Evolutionary conservation across 2,797 vertebrate genomes (phyloP).

Genomic region (Macrochelys suwanniensis): DNA sequence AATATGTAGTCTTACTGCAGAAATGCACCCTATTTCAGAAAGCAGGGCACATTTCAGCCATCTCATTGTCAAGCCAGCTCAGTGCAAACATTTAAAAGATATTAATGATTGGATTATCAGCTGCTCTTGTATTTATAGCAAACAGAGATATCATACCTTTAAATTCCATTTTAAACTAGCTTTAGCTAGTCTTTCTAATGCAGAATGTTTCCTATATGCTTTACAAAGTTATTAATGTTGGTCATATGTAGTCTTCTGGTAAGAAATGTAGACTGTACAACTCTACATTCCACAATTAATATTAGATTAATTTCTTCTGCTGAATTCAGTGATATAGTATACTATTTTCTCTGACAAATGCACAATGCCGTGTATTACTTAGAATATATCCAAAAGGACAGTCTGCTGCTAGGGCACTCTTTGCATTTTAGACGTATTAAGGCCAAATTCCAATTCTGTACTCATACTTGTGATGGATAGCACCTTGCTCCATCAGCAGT

Average conservation of each 20-base stretch:
- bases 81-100: slow-evolving; percentile 24
- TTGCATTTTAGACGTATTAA: not conserved
- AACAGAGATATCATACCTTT: slow-evolving; percentile 23
- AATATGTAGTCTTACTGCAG: slow-evolving; percentile 2
- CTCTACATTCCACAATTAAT: not conserved
- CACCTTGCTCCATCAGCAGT: not conserved
- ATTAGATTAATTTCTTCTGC: not conserved
- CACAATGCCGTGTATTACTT: not conserved
- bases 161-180: slow-evolving; percentile 52
- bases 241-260: not conserved
- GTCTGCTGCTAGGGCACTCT: not conserved
- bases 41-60: slow-evolving; percentile 36
- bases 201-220: not conserved
- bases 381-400: not conserved
- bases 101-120: slow-evolving; percentile 22
- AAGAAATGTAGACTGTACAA: not conserved
- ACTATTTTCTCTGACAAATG: not conserved
- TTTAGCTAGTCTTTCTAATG: slow-evolving; percentile 1
- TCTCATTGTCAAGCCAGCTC: slow-evolving; percentile 42
- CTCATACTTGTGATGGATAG: not conserved
- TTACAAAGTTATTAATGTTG: slow-evolving; percentile 25
- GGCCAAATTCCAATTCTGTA: not conserved
- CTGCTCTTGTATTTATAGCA: slow-evolving; percentile 43
- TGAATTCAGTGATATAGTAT: not conserved
- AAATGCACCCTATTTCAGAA: slow-evolving; percentile 31